phyloP scores from a whole-genome alignment of 2,888 invertebrate genomes.

The Operophtera brumata region DNA sequence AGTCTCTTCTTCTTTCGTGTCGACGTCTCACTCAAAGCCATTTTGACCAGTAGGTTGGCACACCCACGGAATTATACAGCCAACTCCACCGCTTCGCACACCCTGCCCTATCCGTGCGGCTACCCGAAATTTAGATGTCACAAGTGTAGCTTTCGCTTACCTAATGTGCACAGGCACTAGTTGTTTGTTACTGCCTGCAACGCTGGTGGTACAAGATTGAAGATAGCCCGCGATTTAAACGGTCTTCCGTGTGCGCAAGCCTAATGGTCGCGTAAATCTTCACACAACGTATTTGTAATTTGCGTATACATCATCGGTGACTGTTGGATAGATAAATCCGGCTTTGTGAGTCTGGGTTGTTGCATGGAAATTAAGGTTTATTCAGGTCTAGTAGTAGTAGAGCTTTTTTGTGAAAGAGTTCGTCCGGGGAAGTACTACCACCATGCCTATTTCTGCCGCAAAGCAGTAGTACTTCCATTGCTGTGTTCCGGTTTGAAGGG shows the following conservation, averaged over 20 bases:
- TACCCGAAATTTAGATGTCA: conserved; percentile 80
- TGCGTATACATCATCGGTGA: conserved; percentile 36
- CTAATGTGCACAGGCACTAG: conserved; percentile 60
- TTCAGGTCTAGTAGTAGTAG: not conserved
- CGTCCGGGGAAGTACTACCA: no score
- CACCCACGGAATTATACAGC: no score
- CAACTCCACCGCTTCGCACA: conserved; percentile 12
- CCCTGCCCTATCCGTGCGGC: conserved; percentile 52
- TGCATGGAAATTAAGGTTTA: conserved; percentile 6
- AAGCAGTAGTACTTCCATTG: no score
- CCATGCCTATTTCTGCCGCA: no score
- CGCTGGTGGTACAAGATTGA: conserved; percentile 69
- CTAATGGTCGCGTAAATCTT: conserved; percentile 39
- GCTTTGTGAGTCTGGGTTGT: conserved; percentile 15
- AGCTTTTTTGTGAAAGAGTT: no score
- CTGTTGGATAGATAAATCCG: conserved; percentile 25
- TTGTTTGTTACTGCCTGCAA: conserved; percentile 74
- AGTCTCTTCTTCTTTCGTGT: no score
- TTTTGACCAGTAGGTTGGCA: no score
- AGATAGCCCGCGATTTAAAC: conserved; percentile 70
- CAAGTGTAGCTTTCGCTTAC: conserved; percentile 73
- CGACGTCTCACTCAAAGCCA: no score
- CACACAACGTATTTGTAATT: conserved; percentile 33
- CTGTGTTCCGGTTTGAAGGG: no score
- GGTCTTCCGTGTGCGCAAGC: conserved; percentile 54